Conservation (phyloP, 2,113 vertebrate genomes). For the Nyctereutes procyonoides region DNA sequence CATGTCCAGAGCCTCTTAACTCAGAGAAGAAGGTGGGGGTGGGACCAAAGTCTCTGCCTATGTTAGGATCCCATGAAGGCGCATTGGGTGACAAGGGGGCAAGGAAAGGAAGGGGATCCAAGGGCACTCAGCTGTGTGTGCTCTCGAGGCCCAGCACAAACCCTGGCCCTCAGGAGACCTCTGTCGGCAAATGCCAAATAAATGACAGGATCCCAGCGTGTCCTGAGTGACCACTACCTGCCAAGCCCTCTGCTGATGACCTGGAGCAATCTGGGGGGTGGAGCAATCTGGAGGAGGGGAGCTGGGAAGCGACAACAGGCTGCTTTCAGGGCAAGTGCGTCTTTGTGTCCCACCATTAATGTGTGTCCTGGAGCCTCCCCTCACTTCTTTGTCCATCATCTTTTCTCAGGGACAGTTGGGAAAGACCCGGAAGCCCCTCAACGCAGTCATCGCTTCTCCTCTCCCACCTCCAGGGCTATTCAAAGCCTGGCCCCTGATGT, state of each 20-base stretch:
- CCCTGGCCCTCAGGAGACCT: background rate
- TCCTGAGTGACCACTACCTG: background rate
- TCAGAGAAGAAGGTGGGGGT: rapidly evolving
- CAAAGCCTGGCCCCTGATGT: conserved; percentile 82
- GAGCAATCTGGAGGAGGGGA: background rate
- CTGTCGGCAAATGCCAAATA: background rate
- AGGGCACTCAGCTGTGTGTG: background rate
- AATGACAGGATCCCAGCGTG: background rate
- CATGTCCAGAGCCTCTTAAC: background rate
- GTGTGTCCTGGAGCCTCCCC: conserved; percentile 77
- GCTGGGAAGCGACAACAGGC: background rate
- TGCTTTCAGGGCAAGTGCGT: conserved; percentile 23
- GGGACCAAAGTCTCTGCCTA: background rate
- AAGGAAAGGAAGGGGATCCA: background rate
- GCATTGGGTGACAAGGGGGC: background rate
- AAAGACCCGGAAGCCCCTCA: conserved; percentile 75
- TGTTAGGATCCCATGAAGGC: background rate
- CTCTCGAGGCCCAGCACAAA: background rate
- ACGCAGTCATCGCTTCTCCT: conserved; percentile 75
- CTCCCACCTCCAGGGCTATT: conserved; percentile 71
- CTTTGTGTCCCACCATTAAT: conserved; percentile 61
- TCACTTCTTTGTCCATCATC: conserved; percentile 80
- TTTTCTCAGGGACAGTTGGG: conserved; percentile 78
- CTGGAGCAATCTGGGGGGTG: no score
- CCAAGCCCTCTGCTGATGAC: background rate